Conservation (phyloP, 2,113 vertebrate species). For the Periophthalmodon schlosseri region DNA sequence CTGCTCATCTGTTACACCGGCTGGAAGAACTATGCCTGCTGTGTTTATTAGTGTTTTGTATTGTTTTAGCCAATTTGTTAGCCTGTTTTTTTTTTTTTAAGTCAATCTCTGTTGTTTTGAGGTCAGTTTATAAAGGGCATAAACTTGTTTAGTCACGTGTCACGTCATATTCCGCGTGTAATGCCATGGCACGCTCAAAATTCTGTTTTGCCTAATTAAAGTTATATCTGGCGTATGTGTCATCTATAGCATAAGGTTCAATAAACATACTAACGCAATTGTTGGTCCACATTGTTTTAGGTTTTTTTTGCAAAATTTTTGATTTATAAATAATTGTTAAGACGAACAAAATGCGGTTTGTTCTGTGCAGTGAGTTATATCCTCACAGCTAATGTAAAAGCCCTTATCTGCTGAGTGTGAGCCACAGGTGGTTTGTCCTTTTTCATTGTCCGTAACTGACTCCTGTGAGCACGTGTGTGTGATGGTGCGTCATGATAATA, state of each 20-base stretch:
- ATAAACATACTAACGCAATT: no score
- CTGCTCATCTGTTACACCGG: background rate
- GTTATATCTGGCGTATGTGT: no score
- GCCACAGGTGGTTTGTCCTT: conserved; percentile 10
- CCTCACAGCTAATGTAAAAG: background rate
- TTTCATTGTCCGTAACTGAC: conserved; percentile 2
- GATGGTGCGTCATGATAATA: background rate
- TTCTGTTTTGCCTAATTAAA: background rate
- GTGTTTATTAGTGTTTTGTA: background rate
- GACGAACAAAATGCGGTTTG: background rate
- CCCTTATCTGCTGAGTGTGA: background rate
- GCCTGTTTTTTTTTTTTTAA: background rate
- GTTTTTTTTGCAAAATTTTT: background rate
- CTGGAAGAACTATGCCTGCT: background rate
- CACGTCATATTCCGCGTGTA: background rate
- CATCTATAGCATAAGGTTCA: no score
- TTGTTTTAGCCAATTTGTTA: background rate
- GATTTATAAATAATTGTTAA: background rate
- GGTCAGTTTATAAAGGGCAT: background rate
- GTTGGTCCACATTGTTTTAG: background rate
- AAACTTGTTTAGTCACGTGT: background rate
- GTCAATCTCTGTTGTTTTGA: background rate
- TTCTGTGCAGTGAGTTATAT: background rate
- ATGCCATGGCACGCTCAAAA: background rate
- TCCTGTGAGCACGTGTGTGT: conserved; percentile 1